A percentile compares a stretch with the other conserved stretches of the same genome.
phyloP scores from a whole-genome alignment of 1,140 invertebrate genomes.

The Pogonomyrmex barbatus region DNA sequence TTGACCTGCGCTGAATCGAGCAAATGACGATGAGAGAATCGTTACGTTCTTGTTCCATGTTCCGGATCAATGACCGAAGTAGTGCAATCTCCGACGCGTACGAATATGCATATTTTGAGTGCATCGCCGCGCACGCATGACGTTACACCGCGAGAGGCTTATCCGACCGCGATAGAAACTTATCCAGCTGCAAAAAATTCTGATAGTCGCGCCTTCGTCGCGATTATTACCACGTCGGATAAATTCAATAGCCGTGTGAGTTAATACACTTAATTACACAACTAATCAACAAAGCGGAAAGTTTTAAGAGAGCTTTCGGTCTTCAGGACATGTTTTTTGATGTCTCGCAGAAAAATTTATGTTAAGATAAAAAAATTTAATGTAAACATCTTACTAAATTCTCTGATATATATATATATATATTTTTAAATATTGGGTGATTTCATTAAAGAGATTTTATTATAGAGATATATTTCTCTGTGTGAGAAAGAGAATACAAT shows the following conservation, averaged over 20 bases:
- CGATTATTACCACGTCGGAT: not conserved
- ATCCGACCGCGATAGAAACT: not conserved
- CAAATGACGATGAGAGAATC: conserved; percentile 38
- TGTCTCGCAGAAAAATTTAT: not conserved
- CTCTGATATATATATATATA: not conserved
- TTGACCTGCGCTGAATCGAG: conserved; percentile 48
- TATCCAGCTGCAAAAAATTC: conserved; percentile 37
- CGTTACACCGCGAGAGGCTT: not conserved
- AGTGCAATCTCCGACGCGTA: conserved; percentile 43
- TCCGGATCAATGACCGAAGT: conserved; percentile 61
- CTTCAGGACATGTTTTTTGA: not conserved
- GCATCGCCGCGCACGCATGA: conserved; percentile 1
- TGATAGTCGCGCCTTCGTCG: conserved; percentile 9
- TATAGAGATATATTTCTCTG: not conserved
- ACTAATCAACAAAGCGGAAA: conserved; percentile 39
- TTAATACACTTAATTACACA: conserved; percentile 26
- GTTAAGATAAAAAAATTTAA: not conserved
- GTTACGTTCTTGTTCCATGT: conserved; percentile 45
- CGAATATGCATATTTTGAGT: conserved; percentile 38
- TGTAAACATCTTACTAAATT: not conserved
- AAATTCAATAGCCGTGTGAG: not conserved
- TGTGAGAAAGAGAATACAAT: not conserved
- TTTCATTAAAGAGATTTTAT: not conserved
- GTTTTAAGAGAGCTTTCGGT: not conserved
- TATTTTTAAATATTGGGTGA: too few species aligned